Percentiles rank a stretch among this genome's conserved stretches.
Conservation (phyloP, 2,888 invertebrate species). For the Crossocerus cetratus region DNA sequence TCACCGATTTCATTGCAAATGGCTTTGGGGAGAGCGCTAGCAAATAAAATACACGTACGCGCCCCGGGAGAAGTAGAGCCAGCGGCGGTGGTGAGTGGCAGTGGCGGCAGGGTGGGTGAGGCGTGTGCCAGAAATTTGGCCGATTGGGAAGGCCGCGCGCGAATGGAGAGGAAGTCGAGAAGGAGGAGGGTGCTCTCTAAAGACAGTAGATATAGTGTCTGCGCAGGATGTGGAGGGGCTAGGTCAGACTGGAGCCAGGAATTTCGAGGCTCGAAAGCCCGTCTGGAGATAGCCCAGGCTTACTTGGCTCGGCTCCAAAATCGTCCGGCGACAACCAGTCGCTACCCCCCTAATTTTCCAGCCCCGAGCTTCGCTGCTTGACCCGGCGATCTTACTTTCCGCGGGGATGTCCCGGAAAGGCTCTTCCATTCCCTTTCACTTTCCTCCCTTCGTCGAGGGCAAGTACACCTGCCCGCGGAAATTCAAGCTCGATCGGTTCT, state of each 20-base stretch:
- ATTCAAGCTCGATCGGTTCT: too few relatives aligned
- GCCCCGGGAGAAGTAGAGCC: too few relatives aligned
- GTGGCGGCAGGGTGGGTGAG: slow-evolving; percentile 13
- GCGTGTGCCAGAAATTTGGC: not conserved
- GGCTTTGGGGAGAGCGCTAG: too few relatives aligned
- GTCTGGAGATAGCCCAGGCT: slow-evolving; percentile 30
- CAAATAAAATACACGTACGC: too few relatives aligned
- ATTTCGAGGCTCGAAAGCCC: slow-evolving; percentile 14
- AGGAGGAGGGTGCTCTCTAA: not conserved
- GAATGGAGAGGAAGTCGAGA: slow-evolving; percentile 23
- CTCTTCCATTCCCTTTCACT: not conserved
- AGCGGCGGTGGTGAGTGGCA: not conserved
- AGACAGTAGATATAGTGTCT: slow-evolving; percentile 9
- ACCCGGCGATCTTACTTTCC: slow-evolving; percentile 33
- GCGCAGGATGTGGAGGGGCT: not conserved
- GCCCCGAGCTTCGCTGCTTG: slow-evolving; percentile 6
- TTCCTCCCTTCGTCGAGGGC: not conserved
- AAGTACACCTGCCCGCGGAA: too few relatives aligned
- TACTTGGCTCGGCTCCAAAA: slow-evolving; percentile 58
- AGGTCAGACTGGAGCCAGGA: slow-evolving; percentile 46
- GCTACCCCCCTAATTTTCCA: slow-evolving; percentile 61
- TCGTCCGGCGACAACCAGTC: slow-evolving; percentile 45
- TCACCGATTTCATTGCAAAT: too few relatives aligned
- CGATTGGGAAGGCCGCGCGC: slow-evolving; percentile 6
- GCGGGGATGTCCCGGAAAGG: not conserved